These are phyloP conservation scores for Vidua macroura DNA, from an alignment of 2,113 vertebrate species.

Conservation along the genomic window DNA sequence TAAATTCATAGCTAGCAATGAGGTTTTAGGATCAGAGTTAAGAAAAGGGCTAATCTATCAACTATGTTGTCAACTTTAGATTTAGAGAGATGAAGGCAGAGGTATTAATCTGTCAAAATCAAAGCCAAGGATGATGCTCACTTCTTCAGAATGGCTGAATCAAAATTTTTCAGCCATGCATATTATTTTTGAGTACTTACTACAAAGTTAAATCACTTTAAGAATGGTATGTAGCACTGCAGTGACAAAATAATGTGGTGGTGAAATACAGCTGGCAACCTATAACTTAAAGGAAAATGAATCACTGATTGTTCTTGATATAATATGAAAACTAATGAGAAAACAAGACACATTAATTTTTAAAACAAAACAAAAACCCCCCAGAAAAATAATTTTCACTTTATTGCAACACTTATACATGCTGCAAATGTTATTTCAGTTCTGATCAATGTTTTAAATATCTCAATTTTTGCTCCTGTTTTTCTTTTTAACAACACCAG, in stretches of 20 bases:
- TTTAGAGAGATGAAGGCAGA: constrained; percentile 2
- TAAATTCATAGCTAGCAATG: not conserved
- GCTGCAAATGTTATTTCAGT: not conserved
- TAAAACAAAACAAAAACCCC: not conserved
- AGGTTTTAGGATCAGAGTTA: not conserved
- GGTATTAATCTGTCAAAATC: constrained; percentile 48
- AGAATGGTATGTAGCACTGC: not conserved
- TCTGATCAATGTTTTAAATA: not conserved
- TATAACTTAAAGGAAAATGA: not conserved
- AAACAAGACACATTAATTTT: not conserved
- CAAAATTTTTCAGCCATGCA: not conserved
- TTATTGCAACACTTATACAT: not conserved
- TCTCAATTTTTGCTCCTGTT: not conserved
- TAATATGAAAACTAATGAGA: not conserved
- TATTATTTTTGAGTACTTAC: not conserved
- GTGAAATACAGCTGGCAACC: not conserved
- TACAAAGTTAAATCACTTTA: constrained; percentile 10
- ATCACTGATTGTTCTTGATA: not conserved
- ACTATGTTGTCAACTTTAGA: not conserved
- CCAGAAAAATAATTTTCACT: not conserved
- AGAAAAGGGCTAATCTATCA: constrained; percentile 18
- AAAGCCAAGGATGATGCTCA: constrained; percentile 5
- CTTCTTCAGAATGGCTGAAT: not conserved
- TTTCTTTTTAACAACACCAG: not conserved
- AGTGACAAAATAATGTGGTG: not conserved